phyloP scores from a whole-genome alignment of 1,140 invertebrate species.

The Trichonephila clavipes region DNA sequence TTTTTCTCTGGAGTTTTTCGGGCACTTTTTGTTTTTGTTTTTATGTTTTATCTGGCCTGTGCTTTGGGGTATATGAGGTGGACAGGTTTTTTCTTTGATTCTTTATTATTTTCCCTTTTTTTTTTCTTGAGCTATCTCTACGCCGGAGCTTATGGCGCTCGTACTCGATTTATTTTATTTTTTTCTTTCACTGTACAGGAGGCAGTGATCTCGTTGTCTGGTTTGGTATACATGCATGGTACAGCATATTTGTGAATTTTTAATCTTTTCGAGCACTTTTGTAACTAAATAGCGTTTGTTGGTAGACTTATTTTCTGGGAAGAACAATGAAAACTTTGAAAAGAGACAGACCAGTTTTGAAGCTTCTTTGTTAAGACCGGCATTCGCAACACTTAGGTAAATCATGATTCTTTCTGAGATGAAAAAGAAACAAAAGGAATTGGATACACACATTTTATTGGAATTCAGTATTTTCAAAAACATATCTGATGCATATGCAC shows the following conservation, averaged over 20 bases:
- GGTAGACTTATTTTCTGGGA: not conserved
- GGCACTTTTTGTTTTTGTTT: constrained; percentile 62
- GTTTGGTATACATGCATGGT: not conserved
- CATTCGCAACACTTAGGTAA: not conserved
- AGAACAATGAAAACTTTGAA: not conserved
- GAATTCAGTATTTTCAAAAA: not conserved
- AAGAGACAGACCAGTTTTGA: not conserved
- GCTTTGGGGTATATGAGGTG: constrained; percentile 73
- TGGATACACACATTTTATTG: too few species aligned
- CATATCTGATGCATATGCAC: not conserved
- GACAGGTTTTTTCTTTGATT: constrained; percentile 65
- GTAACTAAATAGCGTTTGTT: not conserved
- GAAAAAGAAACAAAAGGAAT: not conserved
- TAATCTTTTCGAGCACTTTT: constrained; percentile 11
- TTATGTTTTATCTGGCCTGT: constrained; percentile 61
- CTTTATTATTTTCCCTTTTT: constrained; percentile 8
- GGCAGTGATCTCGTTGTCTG: constrained; percentile 47
- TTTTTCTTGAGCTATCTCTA: constrained; percentile 20
- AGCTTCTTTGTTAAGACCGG: not conserved
- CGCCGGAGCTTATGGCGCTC: constrained; percentile 50
- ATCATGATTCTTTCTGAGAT: not conserved
- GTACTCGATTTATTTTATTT: not conserved
- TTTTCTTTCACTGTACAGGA: not conserved
- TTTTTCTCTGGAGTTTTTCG: constrained; percentile 44
- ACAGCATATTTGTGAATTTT: constrained; percentile 19